Base-by-base conservation (phyloP, 2,113 vertebrate genomes). In the Athene cunicularia region DNA sequence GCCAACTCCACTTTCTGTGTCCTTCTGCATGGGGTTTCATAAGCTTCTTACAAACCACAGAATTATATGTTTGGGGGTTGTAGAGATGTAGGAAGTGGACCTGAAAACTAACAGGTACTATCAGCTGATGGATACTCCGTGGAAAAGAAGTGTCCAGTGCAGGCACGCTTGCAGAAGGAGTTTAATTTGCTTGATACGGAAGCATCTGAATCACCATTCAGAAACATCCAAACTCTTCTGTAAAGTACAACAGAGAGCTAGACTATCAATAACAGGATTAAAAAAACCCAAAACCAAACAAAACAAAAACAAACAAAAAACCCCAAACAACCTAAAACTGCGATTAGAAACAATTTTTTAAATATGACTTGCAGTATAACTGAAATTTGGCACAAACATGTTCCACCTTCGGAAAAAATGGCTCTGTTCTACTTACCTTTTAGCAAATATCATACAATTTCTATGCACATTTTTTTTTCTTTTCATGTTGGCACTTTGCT, bases 101-200 rank as follows among this genome's bases (percentile, higher is more conserved):
- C 86, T 91, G 56, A 91, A 83, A 94, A 41, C 56, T 33, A 70
- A 53, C 22, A 68, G 74, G 52, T 22, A 26, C 0, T 0, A 43
- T 91, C 86, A 77, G 56, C 39, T 72, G 76, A 17, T 0, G 0
- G 37, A 52, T 27, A 41, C 30, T 41, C 28, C 0, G 0, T 27
- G 50, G 32, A 82, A 68, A 49, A 90, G 41, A 56, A 43, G 70
- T 49, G 45, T 64, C 75, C 35, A 70, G 55, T 41, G 13, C 22
- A 27, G 43, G 27, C 41, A 83, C 0, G 0, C 24, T 47, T n/a
- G 27, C 14, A 56, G 47, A 30, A 50, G 16, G 17, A 43, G 7
- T 66, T 92, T 45, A 26, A 80, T 74, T 50, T 92, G 19, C 32
- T 53, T 74, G 59, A 28, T 39, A 26, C 3, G 20, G 18, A 82